Conservation (phyloP, 2,797 vertebrate species). For the Neosilurus hyrtlii region DNA sequence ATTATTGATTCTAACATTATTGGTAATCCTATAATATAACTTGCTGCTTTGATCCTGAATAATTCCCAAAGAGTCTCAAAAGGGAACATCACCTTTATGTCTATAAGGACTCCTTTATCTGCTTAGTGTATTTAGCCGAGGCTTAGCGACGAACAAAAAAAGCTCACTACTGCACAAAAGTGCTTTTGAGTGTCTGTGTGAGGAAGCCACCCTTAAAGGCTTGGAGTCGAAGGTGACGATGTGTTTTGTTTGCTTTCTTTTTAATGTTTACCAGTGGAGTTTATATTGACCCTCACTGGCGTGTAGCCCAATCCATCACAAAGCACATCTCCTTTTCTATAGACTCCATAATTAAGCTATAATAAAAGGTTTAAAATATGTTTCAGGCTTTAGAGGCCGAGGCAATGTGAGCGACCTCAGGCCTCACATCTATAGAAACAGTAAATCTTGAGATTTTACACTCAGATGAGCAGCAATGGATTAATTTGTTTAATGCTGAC, state of each 20-base stretch:
- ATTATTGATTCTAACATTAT: constrained; percentile 40
- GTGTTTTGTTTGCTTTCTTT: constrained; percentile 59
- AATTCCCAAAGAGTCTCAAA: constrained; percentile 29
- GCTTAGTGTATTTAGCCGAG: constrained; percentile 59
- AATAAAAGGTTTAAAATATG: constrained; percentile 48
- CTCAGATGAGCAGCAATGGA: constrained; percentile 92
- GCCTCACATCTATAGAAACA: constrained; percentile 63
- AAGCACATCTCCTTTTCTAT: constrained; percentile 15
- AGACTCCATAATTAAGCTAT: constrained; percentile 28
- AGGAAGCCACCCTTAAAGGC: constrained; percentile 61
- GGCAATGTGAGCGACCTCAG: constrained; percentile 67
- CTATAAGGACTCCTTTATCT: constrained; percentile 63
- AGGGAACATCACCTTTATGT: constrained; percentile 26
- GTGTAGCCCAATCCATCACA: background rate
- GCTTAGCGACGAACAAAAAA: constrained; percentile 51
- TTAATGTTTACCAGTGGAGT: constrained; percentile 52
- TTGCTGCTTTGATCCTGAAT: constrained; percentile 32
- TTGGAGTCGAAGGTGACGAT: constrained; percentile 50
- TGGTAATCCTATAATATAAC: constrained; percentile 19
- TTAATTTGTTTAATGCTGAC: constrained; percentile 89
- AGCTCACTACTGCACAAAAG: constrained; percentile 62
- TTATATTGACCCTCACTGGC: constrained; percentile 27
- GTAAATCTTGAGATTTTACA: constrained; percentile 92
- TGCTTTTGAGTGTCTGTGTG: constrained; percentile 65
- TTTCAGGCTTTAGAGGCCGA: constrained; percentile 49